Evolutionary conservation across 2,113 vertebrate genomes (phyloP), one percentile per base, ranked within the genome.

Genomic region (Notarius lentiginosus): DNA sequence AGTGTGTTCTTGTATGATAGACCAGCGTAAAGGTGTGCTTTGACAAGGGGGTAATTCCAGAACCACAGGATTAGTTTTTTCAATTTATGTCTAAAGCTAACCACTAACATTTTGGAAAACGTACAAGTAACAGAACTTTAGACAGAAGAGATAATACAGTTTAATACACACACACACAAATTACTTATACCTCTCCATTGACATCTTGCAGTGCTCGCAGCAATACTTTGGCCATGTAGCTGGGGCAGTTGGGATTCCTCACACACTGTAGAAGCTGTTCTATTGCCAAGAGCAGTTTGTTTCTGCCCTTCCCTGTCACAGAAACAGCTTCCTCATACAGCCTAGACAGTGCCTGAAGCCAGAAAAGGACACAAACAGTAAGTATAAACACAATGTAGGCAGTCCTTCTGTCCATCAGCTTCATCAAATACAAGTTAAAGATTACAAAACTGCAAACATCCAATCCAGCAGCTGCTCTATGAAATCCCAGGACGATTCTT

Each of bases 211-310:
- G 94, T 2, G 95, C 90, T 79, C 92, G 92, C 93, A 99, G 91
- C 89, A 98, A 88, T 24, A 91, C 88, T 91, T 92, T 94, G 88
- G 95, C 93, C 85, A 95, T 89, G 60, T 98, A 97, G 0, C 97
- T 95, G 2, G 98, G 98, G 68, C 96, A 97, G 86, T 87, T 61
- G 0, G 93, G 84, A 0, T 70, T 85, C 88, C 94, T 93, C 1
- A 96, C 89, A 89, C 93, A 94, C 66, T 89, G 87, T 49, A 99
- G 91, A 63, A 99, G 91, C 86, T 90, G 94, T 88, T 94, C 93
- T 87, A 99, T 88, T 1, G 96, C 92, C 72, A 89, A 87, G 41
- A 91, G 90, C 47, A 95, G 75, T 87, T 95, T 92, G 51, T 94
- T 94, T 65, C 93, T 91, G 10, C 91, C 85, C 88, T 95, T 95